These are phyloP conservation scores for Umimayanthus kanabou DNA, from an alignment of 92 coral and sea anemone genomes.

Conservation along the genomic window DNA sequence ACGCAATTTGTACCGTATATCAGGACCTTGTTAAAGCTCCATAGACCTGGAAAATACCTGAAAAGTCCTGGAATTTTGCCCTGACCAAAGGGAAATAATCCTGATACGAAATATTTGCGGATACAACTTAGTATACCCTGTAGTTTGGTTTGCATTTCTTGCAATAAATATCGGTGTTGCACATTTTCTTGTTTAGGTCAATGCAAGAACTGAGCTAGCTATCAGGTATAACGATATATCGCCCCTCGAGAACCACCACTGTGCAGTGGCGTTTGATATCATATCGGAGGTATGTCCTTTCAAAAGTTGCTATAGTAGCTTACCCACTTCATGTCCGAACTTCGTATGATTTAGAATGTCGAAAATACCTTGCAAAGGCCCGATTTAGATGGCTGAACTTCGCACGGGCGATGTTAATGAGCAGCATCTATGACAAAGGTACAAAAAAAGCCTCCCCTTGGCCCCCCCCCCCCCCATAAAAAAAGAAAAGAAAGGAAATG, in stretches of 20 bases:
- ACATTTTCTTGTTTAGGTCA: constrained; percentile 53
- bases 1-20: too few relatives aligned
- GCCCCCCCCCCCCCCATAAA: too few relatives aligned
- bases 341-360: not conserved
- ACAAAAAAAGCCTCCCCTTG: not conserved
- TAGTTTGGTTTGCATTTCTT: not conserved
- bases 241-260: constrained; percentile 87
- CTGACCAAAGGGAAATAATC: too few relatives aligned
- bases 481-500: too few relatives aligned
- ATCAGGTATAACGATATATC: constrained; percentile 82
- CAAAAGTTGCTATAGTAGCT: too few relatives aligned
- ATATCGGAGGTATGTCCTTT: constrained; percentile 67
- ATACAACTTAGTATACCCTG: too few relatives aligned
- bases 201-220: constrained; percentile 90
- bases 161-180: not conserved
- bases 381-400: too few relatives aligned
- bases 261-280: constrained; percentile 89
- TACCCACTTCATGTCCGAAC: not conserved
- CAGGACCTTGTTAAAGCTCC: too few relatives aligned
- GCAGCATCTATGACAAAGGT: not conserved
- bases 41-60: too few relatives aligned
- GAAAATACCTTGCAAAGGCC: too few relatives aligned
- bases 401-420: too few relatives aligned
- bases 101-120: not conserved
- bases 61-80: too few relatives aligned